Conservation (phyloP, 2,888 invertebrate species). For the Conomelus anceps region DNA sequence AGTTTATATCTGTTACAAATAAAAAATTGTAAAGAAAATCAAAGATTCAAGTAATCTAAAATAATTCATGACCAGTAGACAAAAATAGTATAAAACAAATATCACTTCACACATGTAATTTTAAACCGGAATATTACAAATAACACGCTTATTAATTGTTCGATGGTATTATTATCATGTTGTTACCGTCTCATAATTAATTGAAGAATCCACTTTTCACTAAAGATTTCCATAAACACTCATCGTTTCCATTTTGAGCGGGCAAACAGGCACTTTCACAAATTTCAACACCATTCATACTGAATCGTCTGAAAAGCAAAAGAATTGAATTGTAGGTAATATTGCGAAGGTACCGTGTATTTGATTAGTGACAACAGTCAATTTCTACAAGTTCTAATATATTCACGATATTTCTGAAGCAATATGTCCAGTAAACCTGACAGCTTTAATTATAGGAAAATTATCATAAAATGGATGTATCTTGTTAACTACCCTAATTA, state of each 20-base stretch:
- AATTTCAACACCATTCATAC: slow-evolving; percentile 25
- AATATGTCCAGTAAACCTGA: too few relatives aligned
- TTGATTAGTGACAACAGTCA: too few relatives aligned
- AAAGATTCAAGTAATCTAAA: not conserved
- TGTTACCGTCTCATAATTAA: not conserved
- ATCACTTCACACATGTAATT: not conserved
- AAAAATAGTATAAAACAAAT: not conserved
- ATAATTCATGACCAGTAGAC: not conserved
- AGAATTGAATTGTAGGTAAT: not conserved
- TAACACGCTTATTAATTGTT: not conserved
- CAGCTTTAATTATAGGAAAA: too few relatives aligned
- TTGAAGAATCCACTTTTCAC: not conserved
- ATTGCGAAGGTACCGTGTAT: too few relatives aligned
- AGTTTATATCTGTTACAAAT: not conserved
- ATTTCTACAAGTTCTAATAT: too few relatives aligned
- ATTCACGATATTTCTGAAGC: too few relatives aligned
- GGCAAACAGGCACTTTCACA: slow-evolving; percentile 6
- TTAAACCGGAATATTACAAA: not conserved
- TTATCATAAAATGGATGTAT: too few relatives aligned
- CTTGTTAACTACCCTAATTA: too few relatives aligned
- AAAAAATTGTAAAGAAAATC: not conserved
- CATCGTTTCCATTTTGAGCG: not conserved
- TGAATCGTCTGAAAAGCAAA: slow-evolving; percentile 26
- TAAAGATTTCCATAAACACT: not conserved
- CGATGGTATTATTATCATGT: not conserved